These are phyloP conservation scores for Hylia prasina DNA, from an alignment of 2,113 vertebrate genomes.

Conservation along the genomic window DNA sequence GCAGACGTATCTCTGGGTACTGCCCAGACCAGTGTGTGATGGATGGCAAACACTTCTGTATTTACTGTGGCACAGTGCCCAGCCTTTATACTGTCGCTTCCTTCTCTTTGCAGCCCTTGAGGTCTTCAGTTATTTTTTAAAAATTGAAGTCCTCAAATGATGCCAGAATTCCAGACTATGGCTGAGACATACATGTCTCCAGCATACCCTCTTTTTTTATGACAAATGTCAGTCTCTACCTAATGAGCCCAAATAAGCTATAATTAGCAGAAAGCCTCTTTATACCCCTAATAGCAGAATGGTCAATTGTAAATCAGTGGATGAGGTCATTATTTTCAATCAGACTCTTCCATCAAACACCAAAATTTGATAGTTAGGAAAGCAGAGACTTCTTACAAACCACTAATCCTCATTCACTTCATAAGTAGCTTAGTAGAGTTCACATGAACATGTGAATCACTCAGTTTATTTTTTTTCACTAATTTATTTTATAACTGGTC, in stretches of 20 bases:
- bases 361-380: not conserved
- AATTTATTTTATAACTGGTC: constrained; percentile 32
- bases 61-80: constrained; percentile 21
- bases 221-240: constrained; percentile 9
- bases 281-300: constrained; percentile 30
- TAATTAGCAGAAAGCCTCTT: constrained; percentile 34
- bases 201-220: not conserved
- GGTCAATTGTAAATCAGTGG: constrained; percentile 18
- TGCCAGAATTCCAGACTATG: not conserved
- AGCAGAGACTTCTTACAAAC: not conserved
- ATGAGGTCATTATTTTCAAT: constrained; percentile 43
- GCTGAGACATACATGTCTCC: not conserved
- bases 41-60: constrained; percentile 36
- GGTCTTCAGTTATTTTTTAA: constrained; percentile 3
- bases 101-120: not conserved
- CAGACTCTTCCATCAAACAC: not conserved
- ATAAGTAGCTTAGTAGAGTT: not conserved
- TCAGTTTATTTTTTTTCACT: constrained; percentile 6
- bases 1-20: not conserved
- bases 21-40: constrained; percentile 4
- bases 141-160: constrained; percentile 10
- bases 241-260: constrained; percentile 15
- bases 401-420: not conserved
- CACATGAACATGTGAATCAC: constrained; percentile 20
- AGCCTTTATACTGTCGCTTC: constrained; percentile 20